Evolutionary conservation across 2,888 invertebrate species (phyloP).

Genomic region (Onthophagus sagittarius): DNA sequence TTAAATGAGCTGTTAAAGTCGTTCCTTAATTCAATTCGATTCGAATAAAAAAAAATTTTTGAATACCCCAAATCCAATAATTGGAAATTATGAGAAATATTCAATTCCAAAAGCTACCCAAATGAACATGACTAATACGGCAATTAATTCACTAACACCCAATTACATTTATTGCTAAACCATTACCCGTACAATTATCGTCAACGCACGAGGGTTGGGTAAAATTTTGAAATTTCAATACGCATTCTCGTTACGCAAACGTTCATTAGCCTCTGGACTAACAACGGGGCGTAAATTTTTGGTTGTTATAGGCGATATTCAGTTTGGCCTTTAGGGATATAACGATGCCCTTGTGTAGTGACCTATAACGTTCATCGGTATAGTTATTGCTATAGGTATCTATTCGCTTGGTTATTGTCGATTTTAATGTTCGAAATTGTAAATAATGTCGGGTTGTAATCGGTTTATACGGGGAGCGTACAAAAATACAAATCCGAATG

Average conservation of each 20-base stretch:
- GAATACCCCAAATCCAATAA: neutral
- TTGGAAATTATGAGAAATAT: neutral
- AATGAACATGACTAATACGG: conserved; percentile 1
- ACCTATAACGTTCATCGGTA: neutral
- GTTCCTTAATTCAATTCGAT: neutral
- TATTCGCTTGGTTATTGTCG: neutral
- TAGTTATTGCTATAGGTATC: neutral
- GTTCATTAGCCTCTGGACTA: neutral
- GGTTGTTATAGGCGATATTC: neutral
- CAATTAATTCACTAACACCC: neutral
- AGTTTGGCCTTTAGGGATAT: neutral
- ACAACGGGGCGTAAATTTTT: neutral
- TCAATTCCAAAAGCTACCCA: neutral
- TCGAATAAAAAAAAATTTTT: neutral
- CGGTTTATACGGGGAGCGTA: neutral
- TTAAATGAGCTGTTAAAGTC: neutral
- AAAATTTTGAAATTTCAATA: neutral
- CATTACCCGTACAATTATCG: neutral
- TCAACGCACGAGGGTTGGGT: neutral
- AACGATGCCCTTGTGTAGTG: neutral
- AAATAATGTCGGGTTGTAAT: neutral
- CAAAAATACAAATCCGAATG: no score
- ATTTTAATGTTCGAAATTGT: neutral
- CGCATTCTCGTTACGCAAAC: neutral
- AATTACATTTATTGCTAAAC: conserved; percentile 2